These are phyloP conservation scores for Coboldia fuscipes DNA, from an alignment of 1,140 invertebrate species.

Conservation along the genomic window DNA sequence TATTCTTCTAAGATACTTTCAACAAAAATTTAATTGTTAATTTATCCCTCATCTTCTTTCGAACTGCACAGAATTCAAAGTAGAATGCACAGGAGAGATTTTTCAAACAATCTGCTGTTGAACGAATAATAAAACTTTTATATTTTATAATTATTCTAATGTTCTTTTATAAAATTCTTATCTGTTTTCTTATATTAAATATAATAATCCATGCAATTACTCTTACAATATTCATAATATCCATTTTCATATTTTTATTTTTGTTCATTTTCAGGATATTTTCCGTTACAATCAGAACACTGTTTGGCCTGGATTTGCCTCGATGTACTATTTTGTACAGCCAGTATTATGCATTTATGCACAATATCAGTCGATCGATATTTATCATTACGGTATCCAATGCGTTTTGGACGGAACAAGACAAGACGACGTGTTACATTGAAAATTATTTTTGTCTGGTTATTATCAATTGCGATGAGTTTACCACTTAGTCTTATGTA, in stretches of 20 bases:
- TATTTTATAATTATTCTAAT: no score
- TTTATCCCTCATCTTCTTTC: no score
- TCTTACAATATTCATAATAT: no score
- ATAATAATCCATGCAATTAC: no score
- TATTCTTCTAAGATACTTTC: no score
- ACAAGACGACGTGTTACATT: conserved; percentile 62
- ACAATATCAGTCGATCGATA: conserved; percentile 88
- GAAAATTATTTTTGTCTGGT: conserved; percentile 81
- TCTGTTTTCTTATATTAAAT: no score
- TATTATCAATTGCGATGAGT: conserved; percentile 72
- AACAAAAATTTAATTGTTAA: no score
- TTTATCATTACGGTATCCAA: conserved; percentile 63
- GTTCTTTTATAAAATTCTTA: no score
- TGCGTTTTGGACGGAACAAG: conserved; percentile 78
- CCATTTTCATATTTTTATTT: conserved; percentile 3
- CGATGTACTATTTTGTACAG: conserved; percentile 88
- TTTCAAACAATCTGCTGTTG: no score
- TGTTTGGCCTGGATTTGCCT: conserved; percentile 73
- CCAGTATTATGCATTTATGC: conserved; percentile 88
- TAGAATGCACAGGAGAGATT: no score
- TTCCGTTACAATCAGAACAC: conserved; percentile 57
- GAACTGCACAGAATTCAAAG: no score
- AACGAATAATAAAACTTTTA: no score
- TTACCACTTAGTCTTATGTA: conserved; percentile 72
- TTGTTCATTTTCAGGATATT: conserved; percentile 45